Evolutionary conservation across 2,888 invertebrate genomes (phyloP), one percentile per base, ranked within the genome.

Genomic region (Campaea margaritaria): DNA sequence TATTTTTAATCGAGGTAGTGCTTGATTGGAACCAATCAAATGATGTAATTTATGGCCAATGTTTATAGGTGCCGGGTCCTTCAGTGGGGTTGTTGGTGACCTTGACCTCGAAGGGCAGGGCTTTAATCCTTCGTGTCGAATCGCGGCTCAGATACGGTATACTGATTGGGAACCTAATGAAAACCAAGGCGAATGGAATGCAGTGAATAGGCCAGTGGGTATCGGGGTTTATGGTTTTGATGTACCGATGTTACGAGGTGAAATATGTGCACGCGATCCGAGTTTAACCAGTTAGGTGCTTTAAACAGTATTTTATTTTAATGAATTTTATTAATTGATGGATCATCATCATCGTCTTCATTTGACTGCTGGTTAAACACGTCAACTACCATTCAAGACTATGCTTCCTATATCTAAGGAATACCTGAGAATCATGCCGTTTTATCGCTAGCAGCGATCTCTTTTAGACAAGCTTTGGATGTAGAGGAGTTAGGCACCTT

Each of bases 11-110:
- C 82, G 85, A 81, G 73, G 81, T 79, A 81, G 77, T 81, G 72
- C 76, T 82, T 89, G 86, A 89, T 90, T 89, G 89, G 90, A 89
- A 88, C 89, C 86, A 87, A 91, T 91, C 85, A 87, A 85, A 89
- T 85, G 80, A 82, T 81, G 76, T 88, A 82, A 85, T 91, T 90
- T 90, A 91, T 83, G 80, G 77, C 73, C 80, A 68, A 78, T 77
- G 79, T 79, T 80, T 75, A 77, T 78, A 71, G 72, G 74, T 74
- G 72, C 74, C 71, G 70, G 76, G 74, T 78, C 79, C 77, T 80
- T 74, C 64, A 61, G 65, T 66, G 72, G 74, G 72, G 73, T 60
- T 64, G 67, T 62, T 36, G 47, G 51, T 65, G 67, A 62, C 69
- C 69, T 71, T 69, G 69, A 68, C 71, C 71, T 68, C 59, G 28